Evolutionary conservation across 2,113 vertebrate genomes (phyloP).

Genomic region (Aspidoscelis tigris): DNA sequence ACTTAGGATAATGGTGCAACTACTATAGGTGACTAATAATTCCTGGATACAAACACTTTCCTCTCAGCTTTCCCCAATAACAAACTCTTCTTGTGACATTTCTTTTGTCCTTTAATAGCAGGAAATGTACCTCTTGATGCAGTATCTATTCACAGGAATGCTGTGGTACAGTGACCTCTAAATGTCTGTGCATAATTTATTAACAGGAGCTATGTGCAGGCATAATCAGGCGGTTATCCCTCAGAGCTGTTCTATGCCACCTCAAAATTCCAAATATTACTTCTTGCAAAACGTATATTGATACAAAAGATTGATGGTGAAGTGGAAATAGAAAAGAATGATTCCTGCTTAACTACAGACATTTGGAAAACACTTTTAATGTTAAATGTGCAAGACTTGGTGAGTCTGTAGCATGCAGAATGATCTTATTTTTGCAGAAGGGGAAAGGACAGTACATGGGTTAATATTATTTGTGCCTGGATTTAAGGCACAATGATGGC

Average conservation of each 20-base stretch:
- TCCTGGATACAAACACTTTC: neutral
- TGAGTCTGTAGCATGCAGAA: neutral
- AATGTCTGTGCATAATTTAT: constrained; percentile 32
- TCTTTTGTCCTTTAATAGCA: neutral
- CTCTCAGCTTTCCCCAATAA: neutral
- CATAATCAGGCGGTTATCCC: constrained; percentile 30
- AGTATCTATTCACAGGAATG: constrained; percentile 42
- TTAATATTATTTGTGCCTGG: constrained; percentile 18
- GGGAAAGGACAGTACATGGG: neutral
- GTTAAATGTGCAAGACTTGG: constrained; percentile 22
- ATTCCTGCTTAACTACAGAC: constrained; percentile 16
- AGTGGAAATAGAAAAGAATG: constrained; percentile 33
- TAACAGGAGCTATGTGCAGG: constrained; percentile 26
- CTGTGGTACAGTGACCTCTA: constrained; percentile 33
- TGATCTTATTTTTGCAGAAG: constrained; percentile 49
- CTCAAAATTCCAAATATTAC: constrained; percentile 37
- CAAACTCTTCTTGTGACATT: constrained; percentile 18
- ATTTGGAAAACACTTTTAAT: constrained; percentile 14
- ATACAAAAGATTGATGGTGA: constrained; percentile 24
- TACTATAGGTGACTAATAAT: neutral
- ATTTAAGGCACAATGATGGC: neutral
- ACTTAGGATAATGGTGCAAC: constrained; percentile 43
- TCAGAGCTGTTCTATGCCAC: constrained; percentile 38
- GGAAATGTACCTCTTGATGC: constrained; percentile 33
- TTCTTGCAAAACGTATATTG: constrained; percentile 31